Evolutionary conservation across 2,888 invertebrate species (phyloP).

Genomic region (Serripes groenlandicus): DNA sequence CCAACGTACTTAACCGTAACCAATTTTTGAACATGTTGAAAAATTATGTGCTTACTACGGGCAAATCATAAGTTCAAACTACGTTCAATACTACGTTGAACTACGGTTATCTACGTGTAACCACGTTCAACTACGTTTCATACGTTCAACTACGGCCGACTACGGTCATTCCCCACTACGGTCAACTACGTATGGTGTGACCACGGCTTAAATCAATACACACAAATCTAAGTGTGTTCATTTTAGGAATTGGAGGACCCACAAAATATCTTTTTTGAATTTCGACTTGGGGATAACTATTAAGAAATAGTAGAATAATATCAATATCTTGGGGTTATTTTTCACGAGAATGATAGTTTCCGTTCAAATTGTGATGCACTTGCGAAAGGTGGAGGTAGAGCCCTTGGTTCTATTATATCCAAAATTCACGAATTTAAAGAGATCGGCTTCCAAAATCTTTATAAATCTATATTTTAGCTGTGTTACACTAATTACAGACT

Average conservation of each 20-base stretch:
- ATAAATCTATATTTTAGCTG: slow-evolving; percentile 28
- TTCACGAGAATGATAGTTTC: not conserved
- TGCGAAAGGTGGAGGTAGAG: not conserved
- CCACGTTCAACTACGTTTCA: no score
- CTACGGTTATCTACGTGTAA: no score
- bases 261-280: not conserved
- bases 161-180: no score
- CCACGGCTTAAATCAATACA: no score
- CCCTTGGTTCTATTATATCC: not conserved
- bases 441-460: slow-evolving; percentile 24
- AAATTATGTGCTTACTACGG: no score
- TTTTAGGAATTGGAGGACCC: slow-evolving; percentile 20
- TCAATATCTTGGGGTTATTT: not conserved
- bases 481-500: slow-evolving; percentile 26
- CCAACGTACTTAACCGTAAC: no score
- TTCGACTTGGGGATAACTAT: not conserved
- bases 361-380: not conserved
- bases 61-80: no score
- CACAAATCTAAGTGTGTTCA: slow-evolving; percentile 50
- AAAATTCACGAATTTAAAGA: slow-evolving; percentile 1
- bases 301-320: not conserved
- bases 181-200: no score
- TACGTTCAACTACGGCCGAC: no score
- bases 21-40: no score
- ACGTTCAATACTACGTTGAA: no score